Conservation (phyloP, 2,888 invertebrate genomes). For the Drosophila mimetica region DNA sequence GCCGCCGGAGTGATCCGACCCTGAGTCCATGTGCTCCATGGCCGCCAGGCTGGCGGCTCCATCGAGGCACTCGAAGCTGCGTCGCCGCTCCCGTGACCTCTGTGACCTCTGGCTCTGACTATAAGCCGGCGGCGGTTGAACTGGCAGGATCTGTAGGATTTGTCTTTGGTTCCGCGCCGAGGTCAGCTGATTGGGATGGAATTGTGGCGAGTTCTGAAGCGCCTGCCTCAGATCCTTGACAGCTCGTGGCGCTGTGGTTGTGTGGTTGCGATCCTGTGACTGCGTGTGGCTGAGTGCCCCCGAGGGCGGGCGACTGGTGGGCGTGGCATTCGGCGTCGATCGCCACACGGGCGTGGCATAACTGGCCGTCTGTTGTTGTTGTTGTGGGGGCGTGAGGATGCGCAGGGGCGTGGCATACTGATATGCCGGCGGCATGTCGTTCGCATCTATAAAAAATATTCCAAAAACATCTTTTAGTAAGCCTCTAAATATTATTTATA, state of each 20-base stretch:
- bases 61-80: constrained; percentile 56
- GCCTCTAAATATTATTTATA: too few species aligned
- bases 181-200: constrained; percentile 66
- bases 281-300: constrained; percentile 4
- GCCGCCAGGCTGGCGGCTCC: constrained; percentile 65
- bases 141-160: constrained; percentile 2
- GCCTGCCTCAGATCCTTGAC: constrained; percentile 78
- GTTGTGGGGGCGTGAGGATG: constrained; percentile 19
- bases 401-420: constrained; percentile 56
- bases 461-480: too few species aligned
- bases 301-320: constrained; percentile 34
- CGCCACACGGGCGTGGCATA: constrained; percentile 62
- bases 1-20: constrained; percentile 84
- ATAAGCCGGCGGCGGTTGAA: constrained; percentile 2
- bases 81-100: background rate
- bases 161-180: constrained; percentile 61
- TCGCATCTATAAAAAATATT: constrained; percentile 34
- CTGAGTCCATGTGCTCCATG: constrained; percentile 75
- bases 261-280: too few species aligned
- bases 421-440: constrained; percentile 66
- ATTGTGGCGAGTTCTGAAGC: constrained; percentile 64
- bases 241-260: constrained; percentile 26
- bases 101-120: constrained; percentile 1
- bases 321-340: constrained; percentile 45
- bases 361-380: constrained; percentile 7